Base-by-base conservation (phyloP, 2,113 vertebrate species). In the Microtus richardsoni region DNA sequence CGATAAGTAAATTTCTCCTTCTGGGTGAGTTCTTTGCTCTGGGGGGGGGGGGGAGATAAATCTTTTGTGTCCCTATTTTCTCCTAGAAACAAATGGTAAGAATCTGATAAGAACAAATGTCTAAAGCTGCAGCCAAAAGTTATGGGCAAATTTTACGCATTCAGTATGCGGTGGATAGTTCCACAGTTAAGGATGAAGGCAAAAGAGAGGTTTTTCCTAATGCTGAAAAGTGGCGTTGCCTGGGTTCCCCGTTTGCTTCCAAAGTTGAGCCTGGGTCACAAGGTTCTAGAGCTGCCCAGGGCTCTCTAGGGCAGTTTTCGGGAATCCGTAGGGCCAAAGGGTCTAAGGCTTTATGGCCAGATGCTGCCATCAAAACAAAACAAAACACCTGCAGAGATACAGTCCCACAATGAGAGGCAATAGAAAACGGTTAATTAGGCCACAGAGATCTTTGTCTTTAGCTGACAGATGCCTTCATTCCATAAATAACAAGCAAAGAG, bases 401-500 rank as follows among this genome's bases (percentile, higher is more conserved):
- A n/a, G 75, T 39, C 26, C 62, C 7, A 62, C 0, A 19, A 17
- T 36, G 58, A 47, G 66, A 79, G 86, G 70, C 68, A 70, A n/a
- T 52, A 49, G 90, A 66, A 74, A 86, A 62, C 47, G 6, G 77
- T 60, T 91, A 73, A 85, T 17, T 78, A 24, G 77, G 52, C 33
- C 85, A 30, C 3, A 39, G 79, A 80, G 83, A 86, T 66, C 58
- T 60, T 93, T 78, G 83, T 79, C 93, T 93, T 77, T 60, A 54
- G 47, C 70, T 22, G 70, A 54, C 33, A 28, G 74, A 78, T 39
- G 41, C 47, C 68, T 93, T 68, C 83, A 33, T 58, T 87, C 54
- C 28, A 83, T 89, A 86, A n/a, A 83, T 47, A 66, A 75, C 49
- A 41, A 85, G 79, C 96, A 60, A 79, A 70, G 60, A 60, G 54